Conservation (phyloP, 2,113 vertebrate genomes). For the Talpa occidentalis region DNA sequence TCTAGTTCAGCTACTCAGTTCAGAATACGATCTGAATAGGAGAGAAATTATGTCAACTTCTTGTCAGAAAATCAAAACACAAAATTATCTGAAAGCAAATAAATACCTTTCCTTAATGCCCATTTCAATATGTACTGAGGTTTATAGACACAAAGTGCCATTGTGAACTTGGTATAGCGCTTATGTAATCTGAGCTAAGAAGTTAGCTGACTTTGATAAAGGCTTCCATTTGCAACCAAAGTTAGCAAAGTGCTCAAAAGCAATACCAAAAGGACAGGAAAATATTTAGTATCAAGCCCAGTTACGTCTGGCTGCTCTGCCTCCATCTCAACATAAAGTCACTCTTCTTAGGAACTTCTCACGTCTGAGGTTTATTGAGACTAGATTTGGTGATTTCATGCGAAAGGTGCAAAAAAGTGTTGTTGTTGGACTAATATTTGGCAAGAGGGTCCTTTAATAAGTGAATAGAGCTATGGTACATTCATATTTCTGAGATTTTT, state of each 20-base stretch:
- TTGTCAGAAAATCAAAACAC: slow-evolving; percentile 78
- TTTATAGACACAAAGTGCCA: slow-evolving; percentile 72
- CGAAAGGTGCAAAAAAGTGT: neutral
- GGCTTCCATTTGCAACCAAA: slow-evolving; percentile 41
- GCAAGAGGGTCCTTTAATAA: slow-evolving; percentile 38
- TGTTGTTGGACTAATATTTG: slow-evolving; percentile 20
- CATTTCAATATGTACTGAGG: slow-evolving; percentile 29
- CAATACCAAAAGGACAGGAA: neutral
- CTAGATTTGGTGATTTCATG: neutral
- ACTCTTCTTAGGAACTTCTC: neutral
- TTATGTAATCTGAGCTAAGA: slow-evolving; percentile 67
- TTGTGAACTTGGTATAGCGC: slow-evolving; percentile 59
- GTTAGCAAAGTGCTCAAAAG: slow-evolving; percentile 40
- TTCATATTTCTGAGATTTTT: neutral
- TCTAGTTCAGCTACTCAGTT: slow-evolving; percentile 72
- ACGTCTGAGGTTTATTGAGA: neutral
- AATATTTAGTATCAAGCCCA: neutral
- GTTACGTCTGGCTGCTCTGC: neutral
- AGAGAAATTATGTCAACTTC: slow-evolving; percentile 66
- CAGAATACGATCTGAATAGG: slow-evolving; percentile 69
- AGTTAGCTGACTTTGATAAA: slow-evolving; percentile 71
- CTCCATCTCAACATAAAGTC: neutral
- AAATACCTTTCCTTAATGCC: slow-evolving; percentile 42
- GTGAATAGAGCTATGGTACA: neutral
- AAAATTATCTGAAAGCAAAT: slow-evolving; percentile 60